Base-by-base conservation (phyloP, 1,140 invertebrate species). In the Brachionus asplanchnoidis region DNA sequence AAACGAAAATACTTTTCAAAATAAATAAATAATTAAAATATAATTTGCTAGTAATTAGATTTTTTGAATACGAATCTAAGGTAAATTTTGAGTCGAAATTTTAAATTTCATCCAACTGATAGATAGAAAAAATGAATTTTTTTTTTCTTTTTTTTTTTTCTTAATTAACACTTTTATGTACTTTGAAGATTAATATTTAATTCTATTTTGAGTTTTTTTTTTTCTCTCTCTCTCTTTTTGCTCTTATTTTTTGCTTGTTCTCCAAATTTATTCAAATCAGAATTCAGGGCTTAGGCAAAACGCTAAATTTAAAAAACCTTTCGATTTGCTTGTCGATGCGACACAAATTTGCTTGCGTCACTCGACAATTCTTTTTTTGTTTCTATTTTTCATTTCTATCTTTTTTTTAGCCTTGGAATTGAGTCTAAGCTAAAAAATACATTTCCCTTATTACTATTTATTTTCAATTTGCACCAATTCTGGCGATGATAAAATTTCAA, bases 81-180 rank as follows among this genome's bases (percentile, higher is more conserved):
- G 65, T 40, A 40, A 40, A 40, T 73, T 73, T 73, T 73, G 32
- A 36, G 11, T 42, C 8, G 11, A 40, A 40, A 40, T 73, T 73
- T 73, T 73, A 36, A 73, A 40, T 73, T 73, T 73, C 40, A 40
- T 8, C 32, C 40, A 40, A 40, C 32, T 7, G 32, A 20, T 73
- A 40, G 68, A 42, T 26, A 28, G 28, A 73, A 42, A 36, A 36
- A 68, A 68, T 28, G 26, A 68, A 32, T 28, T 32, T 40, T 68
- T 32, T 73, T 23, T 77, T 77, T 28, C 12, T 28, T 32, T 40
- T 68, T 32, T 73, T 23, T 77, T 77, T 28, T 23, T 50, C 70
- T 77, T 77, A 77, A 77, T 77, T 77, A 77, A 77, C 73, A 77
- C 73, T 77, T 26, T 77, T 77, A 77, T 77, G 73, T 77, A 77